Evolutionary conservation across 2,113 vertebrate genomes (phyloP), one percentile per base, ranked within the genome.

Genomic region (Scolopax mira): DNA sequence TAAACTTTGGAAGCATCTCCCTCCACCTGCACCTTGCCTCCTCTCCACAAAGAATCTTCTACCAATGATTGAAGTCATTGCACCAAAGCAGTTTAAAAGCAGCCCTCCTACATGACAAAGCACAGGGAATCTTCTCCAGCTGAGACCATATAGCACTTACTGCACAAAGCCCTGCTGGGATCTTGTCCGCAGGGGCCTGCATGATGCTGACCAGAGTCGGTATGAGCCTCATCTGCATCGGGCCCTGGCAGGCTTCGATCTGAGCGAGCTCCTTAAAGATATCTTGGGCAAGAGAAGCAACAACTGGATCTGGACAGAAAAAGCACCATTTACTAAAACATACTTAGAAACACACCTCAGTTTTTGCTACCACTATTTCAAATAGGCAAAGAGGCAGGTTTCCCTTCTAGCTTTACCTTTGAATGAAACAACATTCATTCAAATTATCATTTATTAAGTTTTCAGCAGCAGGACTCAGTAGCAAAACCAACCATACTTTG

Each of bases 161-260:
- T 87, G 99, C 98, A 96, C 99, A 99, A 42, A 99, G 99, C 49
- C 99, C 99, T 1, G 99, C 97, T 10, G 99, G 99, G 95, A 99
- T 99, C 98, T 99, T 99, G 98, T 99, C 99, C 10, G 98, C 90
- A 7, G 99, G 99, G 42, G 99, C 99, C 96, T 99, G 99, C 99
- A 99, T 99, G 96, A 99, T 99, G 98, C 99, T 99, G 98, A 99
- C 98, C 65, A 99, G 98, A 6, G 99, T 99, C 82, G 99, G 99
- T 88, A 99, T 99, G 79, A 99, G 98, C 52, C 99, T 98, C 98
- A 99, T 99, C 97, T 99, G 99, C 99, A 99, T 99, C 65, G 99
- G 99, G 66, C 98, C 99, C 96, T 99, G 99, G 93, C 99, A 99
- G 75, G 98, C 99, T 96, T 99, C 99, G 23, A 99, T 99, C 94